Base-by-base conservation (phyloP, 2,888 invertebrate species). In the Drosophila algonquin region DNA sequence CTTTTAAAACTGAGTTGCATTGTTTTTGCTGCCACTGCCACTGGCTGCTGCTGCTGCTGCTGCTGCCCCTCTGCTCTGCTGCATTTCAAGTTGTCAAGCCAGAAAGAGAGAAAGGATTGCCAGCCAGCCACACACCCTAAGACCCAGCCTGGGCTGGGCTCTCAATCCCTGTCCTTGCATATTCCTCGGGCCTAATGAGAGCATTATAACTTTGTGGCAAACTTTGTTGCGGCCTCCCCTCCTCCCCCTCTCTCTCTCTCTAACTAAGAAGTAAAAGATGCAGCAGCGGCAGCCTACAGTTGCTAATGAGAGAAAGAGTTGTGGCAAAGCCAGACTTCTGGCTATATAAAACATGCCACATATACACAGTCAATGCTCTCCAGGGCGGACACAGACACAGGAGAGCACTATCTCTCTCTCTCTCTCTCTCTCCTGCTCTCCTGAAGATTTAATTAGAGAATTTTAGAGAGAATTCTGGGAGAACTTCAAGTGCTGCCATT, bases 1-100 rank as follows among this genome's bases (percentile, higher is more conserved):
- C 86, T 83, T 79, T 77, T 73, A 79, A 79, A 82, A 76, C 83
- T 73, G 73, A 63, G 69, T 63, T 60, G 64, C 59, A 62, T 63
- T 63, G 63, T 74, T 67, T 57, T 52, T 75, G 52, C 44, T 61
- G 62, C 53, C 40, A 40, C 40, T 40, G 40, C 35, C 64, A 27
- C 46, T 40, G 40, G 40, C 18, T 7, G 63, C 40, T 40, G 40
- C 40, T 21, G 40, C 48, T 69, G 45, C 32, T 44, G 51, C 24
- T 40, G n/a, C 27, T 45, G 61, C 21, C 9, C 0, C 3, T 3
- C 32, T 53, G 64, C 27, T 69, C 44, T 24, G 62, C 52, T 79
- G 71, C 48, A 62, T 72, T 76, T 74, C 63, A 80, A 82, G 79
- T 80, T 78, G 70, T 63, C 73, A 69, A 63, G 79, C 70, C 61